A percentile compares a stretch with the other conserved stretches of the same genome.
phyloP scores from a whole-genome alignment of 37 sponge, comb jelly and placozoan genomes.

The Axinella damicornis region DNA sequence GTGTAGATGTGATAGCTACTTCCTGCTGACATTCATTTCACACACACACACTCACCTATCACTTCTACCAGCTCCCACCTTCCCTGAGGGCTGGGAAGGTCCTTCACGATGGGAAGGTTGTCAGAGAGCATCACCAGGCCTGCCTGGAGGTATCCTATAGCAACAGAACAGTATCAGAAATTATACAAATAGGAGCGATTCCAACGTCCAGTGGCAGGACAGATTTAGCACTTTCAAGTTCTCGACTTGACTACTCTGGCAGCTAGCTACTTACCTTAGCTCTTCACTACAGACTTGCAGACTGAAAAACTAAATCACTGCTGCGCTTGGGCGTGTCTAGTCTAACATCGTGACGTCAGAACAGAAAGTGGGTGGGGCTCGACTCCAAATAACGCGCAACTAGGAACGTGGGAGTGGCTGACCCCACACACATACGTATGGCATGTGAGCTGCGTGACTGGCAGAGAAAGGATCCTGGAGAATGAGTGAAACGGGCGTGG shows the following conservation, averaged over 20 bases:
- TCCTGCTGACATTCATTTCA: too few species aligned
- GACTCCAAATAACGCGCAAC: not conserved
- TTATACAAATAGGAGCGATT: not conserved
- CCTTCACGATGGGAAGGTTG: slow-evolving; percentile 41
- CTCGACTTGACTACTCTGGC: too few species aligned
- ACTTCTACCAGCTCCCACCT: slow-evolving; percentile 84
- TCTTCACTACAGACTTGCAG: too few species aligned
- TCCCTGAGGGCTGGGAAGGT: slow-evolving; percentile 71
- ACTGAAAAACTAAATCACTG: too few species aligned
- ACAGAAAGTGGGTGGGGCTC: not conserved
- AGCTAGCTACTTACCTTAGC: too few species aligned
- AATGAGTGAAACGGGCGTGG: slow-evolving; percentile 34
- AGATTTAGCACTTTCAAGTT: too few species aligned
- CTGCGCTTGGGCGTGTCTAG: too few species aligned
- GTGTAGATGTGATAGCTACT: too few species aligned
- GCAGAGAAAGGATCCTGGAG: too few species aligned
- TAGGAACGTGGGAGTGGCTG: not conserved
- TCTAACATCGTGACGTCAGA: too few species aligned
- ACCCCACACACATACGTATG: not conserved
- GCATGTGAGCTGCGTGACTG: not conserved
- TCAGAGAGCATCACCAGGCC: slow-evolving; percentile 16
- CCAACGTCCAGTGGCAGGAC: not conserved
- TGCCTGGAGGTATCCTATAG: not conserved
- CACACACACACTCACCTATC: slow-evolving; percentile 53
- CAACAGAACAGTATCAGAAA: not conserved